phyloP scores from a whole-genome alignment of 2,113 vertebrate genomes.

The Osmerus eperlanus region DNA sequence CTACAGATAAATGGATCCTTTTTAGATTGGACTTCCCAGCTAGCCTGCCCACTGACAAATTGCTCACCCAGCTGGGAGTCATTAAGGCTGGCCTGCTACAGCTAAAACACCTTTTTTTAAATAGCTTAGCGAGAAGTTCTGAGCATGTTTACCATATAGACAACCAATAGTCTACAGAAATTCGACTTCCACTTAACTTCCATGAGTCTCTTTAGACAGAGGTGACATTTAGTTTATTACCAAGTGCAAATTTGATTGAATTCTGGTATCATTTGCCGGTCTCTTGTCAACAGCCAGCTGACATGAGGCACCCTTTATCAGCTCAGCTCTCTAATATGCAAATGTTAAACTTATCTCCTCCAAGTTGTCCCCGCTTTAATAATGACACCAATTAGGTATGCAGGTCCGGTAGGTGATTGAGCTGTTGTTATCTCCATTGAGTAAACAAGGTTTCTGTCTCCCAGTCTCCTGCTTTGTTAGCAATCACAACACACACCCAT shows the following conservation, averaged over 20 bases:
- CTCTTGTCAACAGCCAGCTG: too few relatives aligned
- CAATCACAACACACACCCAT: slow-evolving; percentile 46
- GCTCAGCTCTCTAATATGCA: slow-evolving; percentile 32
- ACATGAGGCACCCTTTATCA: too few relatives aligned
- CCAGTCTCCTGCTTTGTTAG: slow-evolving; percentile 62
- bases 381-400: slow-evolving; percentile 69
- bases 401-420: slow-evolving; percentile 63
- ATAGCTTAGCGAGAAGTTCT: too few relatives aligned
- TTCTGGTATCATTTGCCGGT: neutral
- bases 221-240: too few relatives aligned
- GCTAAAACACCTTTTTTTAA: too few relatives aligned
- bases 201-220: too few relatives aligned
- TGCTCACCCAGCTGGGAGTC: neutral
- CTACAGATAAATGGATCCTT: slow-evolving; percentile 38
- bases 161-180: too few relatives aligned
- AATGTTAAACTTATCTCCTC: slow-evolving; percentile 58
- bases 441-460: slow-evolving; percentile 69
- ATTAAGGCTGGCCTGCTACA: neutral
- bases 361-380: slow-evolving; percentile 51
- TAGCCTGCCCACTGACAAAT: neutral
- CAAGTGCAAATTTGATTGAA: too few relatives aligned
- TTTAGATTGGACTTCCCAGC: slow-evolving; percentile 42
- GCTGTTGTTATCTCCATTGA: slow-evolving; percentile 66
- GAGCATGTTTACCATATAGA: too few relatives aligned
- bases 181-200: too few relatives aligned